These are phyloP conservation scores for Bombyx huttoni DNA, from an alignment of 2,888 invertebrate genomes.

Conservation along the genomic window DNA sequence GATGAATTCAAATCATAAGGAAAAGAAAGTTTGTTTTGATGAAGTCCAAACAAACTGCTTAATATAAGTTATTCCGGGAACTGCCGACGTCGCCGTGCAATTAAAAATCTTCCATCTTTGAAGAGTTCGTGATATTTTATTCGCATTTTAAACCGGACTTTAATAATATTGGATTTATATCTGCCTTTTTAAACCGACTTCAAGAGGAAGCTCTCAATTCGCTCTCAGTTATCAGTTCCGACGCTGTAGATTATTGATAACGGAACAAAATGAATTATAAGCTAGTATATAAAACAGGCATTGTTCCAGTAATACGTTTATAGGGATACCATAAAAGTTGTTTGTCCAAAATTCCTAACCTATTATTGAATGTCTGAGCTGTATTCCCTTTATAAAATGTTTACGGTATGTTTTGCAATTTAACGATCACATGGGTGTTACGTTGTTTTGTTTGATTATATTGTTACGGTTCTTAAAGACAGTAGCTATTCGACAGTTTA, in stretches of 20 bases:
- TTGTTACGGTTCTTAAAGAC: constrained; percentile 40
- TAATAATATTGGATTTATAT: no score
- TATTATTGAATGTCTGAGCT: neutral
- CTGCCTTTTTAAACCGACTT: no score
- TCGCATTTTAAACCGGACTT: no score
- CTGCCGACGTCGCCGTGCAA: constrained; percentile 29
- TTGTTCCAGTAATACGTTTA: neutral
- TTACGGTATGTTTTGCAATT: constrained; percentile 6
- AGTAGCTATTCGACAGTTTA: constrained; percentile 63
- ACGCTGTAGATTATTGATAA: no score
- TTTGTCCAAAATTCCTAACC: neutral
- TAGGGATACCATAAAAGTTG: neutral
- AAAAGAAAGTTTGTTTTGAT: constrained; percentile 60
- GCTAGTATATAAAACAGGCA: neutral
- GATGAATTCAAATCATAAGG: constrained; percentile 45
- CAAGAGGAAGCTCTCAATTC: no score
- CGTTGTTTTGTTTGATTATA: constrained; percentile 25
- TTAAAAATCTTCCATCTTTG: constrained; percentile 17
- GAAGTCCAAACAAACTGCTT: constrained; percentile 57
- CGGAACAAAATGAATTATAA: no score
- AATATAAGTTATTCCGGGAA: constrained; percentile 45
- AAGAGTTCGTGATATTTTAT: constrained; percentile 14
- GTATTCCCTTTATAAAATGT: neutral
- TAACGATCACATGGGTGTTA: constrained; percentile 10
- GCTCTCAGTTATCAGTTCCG: no score